Base-by-base conservation (phyloP, 2,797 vertebrate genomes). In the Coregonus sp. region DNA sequence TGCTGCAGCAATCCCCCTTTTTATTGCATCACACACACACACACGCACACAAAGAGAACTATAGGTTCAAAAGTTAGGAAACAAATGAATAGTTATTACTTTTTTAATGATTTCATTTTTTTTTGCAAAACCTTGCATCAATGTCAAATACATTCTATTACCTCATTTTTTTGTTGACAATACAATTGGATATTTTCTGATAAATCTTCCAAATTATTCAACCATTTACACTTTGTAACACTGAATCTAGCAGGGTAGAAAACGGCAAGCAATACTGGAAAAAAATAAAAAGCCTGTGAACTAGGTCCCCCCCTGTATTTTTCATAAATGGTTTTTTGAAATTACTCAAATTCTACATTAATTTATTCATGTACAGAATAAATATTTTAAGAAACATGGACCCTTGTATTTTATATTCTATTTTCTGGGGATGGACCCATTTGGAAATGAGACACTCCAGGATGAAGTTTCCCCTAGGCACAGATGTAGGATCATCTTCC, bases 51-150 rank as follows among this genome's bases (percentile, higher is more conserved):
- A 63, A 12, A 63, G 20, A 25, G 14, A 35, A 37, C 15, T 4
- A 25, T n/a, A 61, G 35, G n/a, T 7, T 73, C 18, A 33, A n/a
- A 89, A 2, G 40, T 47, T 12, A 11, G 40, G 40, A 47, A 69
- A 63, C 84, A 82, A 77, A 81, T 74, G 25, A 89, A 87, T 85
- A 91, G 86, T 86, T 79, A 88, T 88, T 81, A 89, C 84, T n/a
- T 74, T 73, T 88, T 92, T 88, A 47, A 47, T 90, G 89, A 90
- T 90, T 91, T 91, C 86, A 86, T 83, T 88, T 87, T 92, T 88
- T 85, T 87, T 91, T 90, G 88, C 89, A 91, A 92, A 93, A 91
- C 86, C 83, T 91, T 91, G 90, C 90, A 90, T 89, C 85, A 82
- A 78, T 90, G 88, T 90, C 80, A 89, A 80, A 73, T 75, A 74